Evolutionary conservation across 2,113 vertebrate species (phyloP).

Genomic region (Onychostruthus taczanowskii): DNA sequence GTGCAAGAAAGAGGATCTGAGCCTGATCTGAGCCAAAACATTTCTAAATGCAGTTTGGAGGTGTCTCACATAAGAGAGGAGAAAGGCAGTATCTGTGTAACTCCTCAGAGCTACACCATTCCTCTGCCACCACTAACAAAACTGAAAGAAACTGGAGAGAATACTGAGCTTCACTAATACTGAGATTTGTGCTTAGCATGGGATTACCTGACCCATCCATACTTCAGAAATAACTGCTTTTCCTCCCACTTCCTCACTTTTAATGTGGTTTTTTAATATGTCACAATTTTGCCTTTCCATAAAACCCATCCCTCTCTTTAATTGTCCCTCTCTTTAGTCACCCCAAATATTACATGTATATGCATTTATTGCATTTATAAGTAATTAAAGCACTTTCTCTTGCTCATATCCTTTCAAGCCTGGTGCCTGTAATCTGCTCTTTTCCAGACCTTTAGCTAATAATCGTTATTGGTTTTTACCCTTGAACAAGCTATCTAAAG

Average conservation of each 20-base stretch:
- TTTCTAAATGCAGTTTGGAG: neutral
- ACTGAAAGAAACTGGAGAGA: neutral
- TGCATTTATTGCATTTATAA: neutral
- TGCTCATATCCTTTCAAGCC: neutral
- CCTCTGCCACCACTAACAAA: neutral
- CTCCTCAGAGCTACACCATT: neutral
- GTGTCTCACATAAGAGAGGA: neutral
- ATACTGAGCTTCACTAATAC: neutral
- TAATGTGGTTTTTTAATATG: neutral
- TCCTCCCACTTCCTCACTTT: neutral
- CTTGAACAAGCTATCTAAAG: neutral
- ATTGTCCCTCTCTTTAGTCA: neutral
- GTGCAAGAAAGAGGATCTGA: neutral
- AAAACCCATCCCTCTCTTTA: neutral
- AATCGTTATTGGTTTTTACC: neutral
- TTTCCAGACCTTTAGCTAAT: neutral
- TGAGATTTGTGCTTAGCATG: neutral
- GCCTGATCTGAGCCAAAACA: accelerated
- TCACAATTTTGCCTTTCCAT: neutral
- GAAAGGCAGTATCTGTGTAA: neutral
- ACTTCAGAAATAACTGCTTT: neutral
- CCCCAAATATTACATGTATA: neutral
- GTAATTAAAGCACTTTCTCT: neutral
- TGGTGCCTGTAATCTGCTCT: neutral
- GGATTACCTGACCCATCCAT: neutral